Conservation (phyloP, 1,140 invertebrate genomes). For the Belonocnema kinseyi region DNA sequence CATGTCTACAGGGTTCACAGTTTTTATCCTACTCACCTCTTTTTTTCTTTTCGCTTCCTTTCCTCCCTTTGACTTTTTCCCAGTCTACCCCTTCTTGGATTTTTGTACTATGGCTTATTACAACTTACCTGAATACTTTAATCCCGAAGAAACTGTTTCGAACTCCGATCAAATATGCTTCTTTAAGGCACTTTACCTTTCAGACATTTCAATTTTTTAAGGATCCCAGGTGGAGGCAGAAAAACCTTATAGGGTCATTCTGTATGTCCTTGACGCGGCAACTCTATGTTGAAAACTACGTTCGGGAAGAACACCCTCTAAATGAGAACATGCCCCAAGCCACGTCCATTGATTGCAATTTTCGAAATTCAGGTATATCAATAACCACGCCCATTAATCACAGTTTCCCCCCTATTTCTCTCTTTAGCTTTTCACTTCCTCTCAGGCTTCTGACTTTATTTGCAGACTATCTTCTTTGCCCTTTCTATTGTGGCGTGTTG, state of each 20-base stretch:
- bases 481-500: constrained; percentile 15
- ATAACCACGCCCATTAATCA: no score
- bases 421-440: constrained; percentile 46
- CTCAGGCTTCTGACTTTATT: constrained; percentile 39
- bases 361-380: no score
- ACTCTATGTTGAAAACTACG: no score
- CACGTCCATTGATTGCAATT: no score
- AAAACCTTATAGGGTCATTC: no score
- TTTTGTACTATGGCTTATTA: constrained; percentile 22
- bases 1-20: no score
- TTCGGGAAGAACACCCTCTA: no score
- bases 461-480: neutral
- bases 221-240: no score
- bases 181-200: no score
- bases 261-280: no score
- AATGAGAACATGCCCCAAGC: no score
- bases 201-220: no score
- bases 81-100: neutral
- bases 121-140: constrained; percentile 8
- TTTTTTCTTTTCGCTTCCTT: constrained; percentile 45
- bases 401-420: neutral
- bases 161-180: constrained; percentile 10
- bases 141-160: neutral
- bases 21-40: constrained; percentile 7
- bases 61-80: constrained; percentile 40